Evolutionary conservation across 2,113 vertebrate genomes (phyloP).

Genomic region (Gallinago paraguaiae): DNA sequence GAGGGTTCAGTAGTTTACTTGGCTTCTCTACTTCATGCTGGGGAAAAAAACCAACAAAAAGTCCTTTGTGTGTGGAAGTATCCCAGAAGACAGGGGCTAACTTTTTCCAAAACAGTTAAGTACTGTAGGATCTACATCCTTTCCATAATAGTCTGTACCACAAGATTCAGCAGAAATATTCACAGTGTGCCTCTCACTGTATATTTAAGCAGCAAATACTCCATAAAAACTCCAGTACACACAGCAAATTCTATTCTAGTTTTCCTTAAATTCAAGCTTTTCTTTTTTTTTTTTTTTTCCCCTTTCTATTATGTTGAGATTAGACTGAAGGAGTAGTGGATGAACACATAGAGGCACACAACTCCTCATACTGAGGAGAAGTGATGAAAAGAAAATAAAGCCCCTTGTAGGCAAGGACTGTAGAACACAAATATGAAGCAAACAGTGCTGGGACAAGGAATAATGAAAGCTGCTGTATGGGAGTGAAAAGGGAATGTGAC

Average conservation of each 20-base stretch:
- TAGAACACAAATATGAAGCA: background rate
- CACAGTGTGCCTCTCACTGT: background rate
- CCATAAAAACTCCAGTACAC: background rate
- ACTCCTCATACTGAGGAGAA: rapidly evolving
- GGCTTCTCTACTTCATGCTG: background rate
- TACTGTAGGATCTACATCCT: background rate
- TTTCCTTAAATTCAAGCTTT: background rate
- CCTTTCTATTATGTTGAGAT: background rate
- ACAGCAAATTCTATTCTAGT: background rate
- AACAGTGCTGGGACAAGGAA: background rate
- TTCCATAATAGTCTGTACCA: background rate
- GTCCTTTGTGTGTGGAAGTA: background rate
- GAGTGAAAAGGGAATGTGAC: background rate
- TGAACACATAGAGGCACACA: background rate
- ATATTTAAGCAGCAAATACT: background rate
- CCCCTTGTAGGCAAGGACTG: background rate
- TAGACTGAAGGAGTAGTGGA: background rate
- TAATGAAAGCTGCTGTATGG: background rate
- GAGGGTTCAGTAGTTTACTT: conserved; percentile 14
- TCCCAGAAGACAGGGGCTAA: background rate
- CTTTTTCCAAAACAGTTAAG: background rate
- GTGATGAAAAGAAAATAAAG: background rate
- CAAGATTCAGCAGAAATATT: background rate
- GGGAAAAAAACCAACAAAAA: background rate
- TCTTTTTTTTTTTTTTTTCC: background rate